phyloP scores from a whole-genome alignment of 1,140 invertebrate genomes.

The Mactra quadrangularis region DNA sequence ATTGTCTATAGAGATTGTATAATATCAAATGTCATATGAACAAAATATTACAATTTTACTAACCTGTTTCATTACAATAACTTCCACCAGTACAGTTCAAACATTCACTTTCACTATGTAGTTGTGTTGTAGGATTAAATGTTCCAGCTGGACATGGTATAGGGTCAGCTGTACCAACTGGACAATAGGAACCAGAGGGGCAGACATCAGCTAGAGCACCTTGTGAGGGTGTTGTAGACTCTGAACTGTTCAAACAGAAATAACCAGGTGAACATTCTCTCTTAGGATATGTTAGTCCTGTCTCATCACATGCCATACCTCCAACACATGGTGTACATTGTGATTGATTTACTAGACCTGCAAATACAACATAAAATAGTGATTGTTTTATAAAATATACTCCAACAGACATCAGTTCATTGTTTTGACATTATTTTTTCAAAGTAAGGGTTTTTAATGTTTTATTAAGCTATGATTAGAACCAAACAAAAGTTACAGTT shows the following conservation, averaged over 20 bases:
- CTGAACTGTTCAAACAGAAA: slow-evolving; percentile 75
- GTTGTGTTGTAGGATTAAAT: slow-evolving; percentile 69
- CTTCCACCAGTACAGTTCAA: slow-evolving; percentile 79
- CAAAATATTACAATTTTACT: too few species aligned
- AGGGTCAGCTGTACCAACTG: slow-evolving; percentile 73
- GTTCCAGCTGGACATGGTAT: slow-evolving; percentile 76
- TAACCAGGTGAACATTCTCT: slow-evolving; percentile 79
- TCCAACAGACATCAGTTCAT: too few species aligned
- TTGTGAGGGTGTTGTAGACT: slow-evolving; percentile 75
- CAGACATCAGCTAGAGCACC: slow-evolving; percentile 73
- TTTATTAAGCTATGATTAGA: too few species aligned
- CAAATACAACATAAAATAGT: too few species aligned
- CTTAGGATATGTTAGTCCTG: slow-evolving; percentile 75
- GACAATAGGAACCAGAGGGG: slow-evolving; percentile 77
- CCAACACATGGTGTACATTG: slow-evolving; percentile 79
- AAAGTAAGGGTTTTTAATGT: too few species aligned
- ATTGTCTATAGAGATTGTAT: too few species aligned
- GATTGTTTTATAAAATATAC: too few species aligned
- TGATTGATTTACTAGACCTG: slow-evolving; percentile 70
- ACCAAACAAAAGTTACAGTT: too few species aligned
- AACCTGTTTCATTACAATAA: slow-evolving; percentile 80
- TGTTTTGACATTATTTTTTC: too few species aligned
- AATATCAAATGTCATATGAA: too few species aligned
- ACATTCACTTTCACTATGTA: slow-evolving; percentile 70
- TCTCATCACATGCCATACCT: slow-evolving; percentile 79